These are phyloP conservation scores for Bombus polaris DNA, from an alignment of 1,140 invertebrate species.

Conservation along the genomic window DNA sequence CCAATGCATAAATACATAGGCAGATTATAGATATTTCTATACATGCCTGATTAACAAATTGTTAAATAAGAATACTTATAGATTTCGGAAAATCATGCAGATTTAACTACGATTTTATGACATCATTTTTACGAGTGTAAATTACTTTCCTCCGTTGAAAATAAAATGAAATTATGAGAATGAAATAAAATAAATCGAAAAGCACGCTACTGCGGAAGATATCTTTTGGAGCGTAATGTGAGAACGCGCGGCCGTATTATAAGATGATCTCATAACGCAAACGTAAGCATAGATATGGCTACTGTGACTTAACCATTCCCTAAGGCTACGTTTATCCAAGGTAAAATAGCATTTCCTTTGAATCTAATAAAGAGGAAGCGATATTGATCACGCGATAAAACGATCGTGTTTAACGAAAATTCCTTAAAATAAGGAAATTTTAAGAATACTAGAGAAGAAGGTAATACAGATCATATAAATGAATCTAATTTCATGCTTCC, in stretches of 20 bases:
- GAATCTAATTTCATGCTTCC: too few species aligned
- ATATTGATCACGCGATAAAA: conserved; percentile 19
- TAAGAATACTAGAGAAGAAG: neutral
- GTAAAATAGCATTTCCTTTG: conserved; percentile 31
- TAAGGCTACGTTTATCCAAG: conserved; percentile 47
- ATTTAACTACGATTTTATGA: neutral
- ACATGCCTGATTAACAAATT: conserved; percentile 5
- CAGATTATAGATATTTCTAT: neutral
- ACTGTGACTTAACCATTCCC: conserved; percentile 56
- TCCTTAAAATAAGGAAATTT: neutral
- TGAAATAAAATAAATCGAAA: neutral
- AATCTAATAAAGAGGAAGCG: conserved; percentile 32
- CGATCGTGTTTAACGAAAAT: neutral
- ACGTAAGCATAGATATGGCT: conserved; percentile 62
- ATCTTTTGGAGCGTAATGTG: conserved; percentile 42
- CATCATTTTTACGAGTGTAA: neutral
- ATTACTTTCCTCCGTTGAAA: neutral
- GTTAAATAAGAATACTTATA: neutral
- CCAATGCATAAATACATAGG: conserved; percentile 41
- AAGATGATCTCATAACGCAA: conserved; percentile 66
- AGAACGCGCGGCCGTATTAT: conserved; percentile 39
- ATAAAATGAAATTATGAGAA: conserved; percentile 17
- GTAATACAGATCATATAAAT: too few species aligned
- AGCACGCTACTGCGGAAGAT: conserved; percentile 34
- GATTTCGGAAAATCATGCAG: neutral